Evolutionary conservation across 2,113 vertebrate species (phyloP).

Genomic region (Craseonycteris thonglongyai): DNA sequence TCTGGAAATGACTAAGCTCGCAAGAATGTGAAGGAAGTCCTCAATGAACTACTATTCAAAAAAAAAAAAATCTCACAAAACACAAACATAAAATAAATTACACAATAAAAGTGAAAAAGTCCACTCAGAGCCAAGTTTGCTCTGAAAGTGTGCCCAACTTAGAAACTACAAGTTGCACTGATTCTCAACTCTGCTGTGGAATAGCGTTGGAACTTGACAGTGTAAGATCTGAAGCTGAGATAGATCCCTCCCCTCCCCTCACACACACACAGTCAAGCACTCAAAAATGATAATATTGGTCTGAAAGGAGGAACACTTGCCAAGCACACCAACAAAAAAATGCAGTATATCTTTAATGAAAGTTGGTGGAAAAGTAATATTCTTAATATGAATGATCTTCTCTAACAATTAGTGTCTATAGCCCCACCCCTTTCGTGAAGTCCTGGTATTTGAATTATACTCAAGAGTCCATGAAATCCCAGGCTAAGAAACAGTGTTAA

Average conservation of each 20-base stretch:
- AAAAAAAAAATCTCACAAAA: not conserved
- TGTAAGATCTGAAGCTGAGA: not conserved
- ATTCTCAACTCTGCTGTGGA: not conserved
- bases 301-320: not conserved
- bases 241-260: rapidly evolving
- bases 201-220: not conserved
- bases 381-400: not conserved
- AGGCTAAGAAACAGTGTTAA: not conserved
- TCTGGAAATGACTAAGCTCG: not conserved
- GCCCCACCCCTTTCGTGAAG: not conserved
- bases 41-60: not conserved
- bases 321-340: not conserved
- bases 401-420: not conserved
- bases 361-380: not conserved
- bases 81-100: not conserved
- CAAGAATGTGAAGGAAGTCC: not conserved
- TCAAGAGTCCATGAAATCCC: not conserved
- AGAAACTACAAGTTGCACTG: not conserved
- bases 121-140: not conserved
- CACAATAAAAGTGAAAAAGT: not conserved
- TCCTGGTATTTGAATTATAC: not conserved
- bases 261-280: not conserved
- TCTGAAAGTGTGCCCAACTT: not conserved
- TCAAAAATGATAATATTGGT: not conserved
- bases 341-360: not conserved